Conservation (phyloP, 1,140 invertebrate species). For the Cylas formicarius region DNA sequence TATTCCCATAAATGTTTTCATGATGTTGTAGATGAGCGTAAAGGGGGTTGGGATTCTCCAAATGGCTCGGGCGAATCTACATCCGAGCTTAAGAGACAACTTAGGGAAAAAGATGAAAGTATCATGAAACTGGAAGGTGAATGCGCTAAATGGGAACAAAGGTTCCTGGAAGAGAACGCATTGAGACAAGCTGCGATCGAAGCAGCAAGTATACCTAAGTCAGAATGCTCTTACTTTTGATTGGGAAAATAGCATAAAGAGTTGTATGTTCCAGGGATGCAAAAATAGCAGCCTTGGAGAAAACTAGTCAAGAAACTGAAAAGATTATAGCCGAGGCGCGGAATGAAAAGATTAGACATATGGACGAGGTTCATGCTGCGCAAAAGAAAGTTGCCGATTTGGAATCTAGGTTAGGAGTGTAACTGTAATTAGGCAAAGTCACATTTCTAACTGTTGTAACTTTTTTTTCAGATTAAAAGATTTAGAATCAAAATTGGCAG, state of each 20-base stretch:
- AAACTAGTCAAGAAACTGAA: constrained; percentile 79
- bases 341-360: constrained; percentile 78
- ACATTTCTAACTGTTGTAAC: background rate
- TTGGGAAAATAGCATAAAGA: too few species aligned
- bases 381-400: constrained; percentile 78
- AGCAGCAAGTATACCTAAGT: constrained; percentile 79
- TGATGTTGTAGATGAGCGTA: constrained; percentile 22
- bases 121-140: constrained; percentile 76
- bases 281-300: constrained; percentile 77
- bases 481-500: constrained; percentile 78
- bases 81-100: constrained; percentile 56
- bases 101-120: constrained; percentile 71
- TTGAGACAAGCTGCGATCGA: constrained; percentile 76
- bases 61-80: constrained; percentile 48
- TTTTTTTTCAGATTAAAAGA: constrained; percentile 63
- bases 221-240: constrained; percentile 30
- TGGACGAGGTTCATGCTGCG: constrained; percentile 77
- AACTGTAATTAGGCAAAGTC: constrained; percentile 1
- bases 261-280: constrained; percentile 57
- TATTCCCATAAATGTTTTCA: constrained; percentile 36
- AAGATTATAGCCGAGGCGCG: constrained; percentile 78
- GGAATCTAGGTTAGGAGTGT: constrained; percentile 58
- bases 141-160: constrained; percentile 80
- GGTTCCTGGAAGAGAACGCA: constrained; percentile 78
- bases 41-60: constrained; percentile 29